These are phyloP conservation scores for Trinorchestia longiramus DNA, from an alignment of 1,140 invertebrate species.

Conservation along the genomic window DNA sequence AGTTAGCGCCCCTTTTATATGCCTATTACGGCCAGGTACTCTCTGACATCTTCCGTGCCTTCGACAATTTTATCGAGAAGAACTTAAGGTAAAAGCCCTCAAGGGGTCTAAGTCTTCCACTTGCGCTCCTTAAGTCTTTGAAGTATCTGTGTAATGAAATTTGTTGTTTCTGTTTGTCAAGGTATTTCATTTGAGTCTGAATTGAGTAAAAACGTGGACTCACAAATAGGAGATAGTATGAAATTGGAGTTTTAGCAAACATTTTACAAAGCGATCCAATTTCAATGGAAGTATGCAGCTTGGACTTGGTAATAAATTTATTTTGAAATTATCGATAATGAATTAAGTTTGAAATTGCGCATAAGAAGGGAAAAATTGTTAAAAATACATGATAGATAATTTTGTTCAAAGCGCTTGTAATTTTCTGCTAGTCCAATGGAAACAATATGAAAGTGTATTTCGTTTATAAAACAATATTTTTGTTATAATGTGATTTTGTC, in stretches of 20 bases:
- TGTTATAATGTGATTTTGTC: neutral
- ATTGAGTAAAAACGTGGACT: neutral
- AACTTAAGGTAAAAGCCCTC: neutral
- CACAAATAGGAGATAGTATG: neutral
- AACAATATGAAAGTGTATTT: neutral
- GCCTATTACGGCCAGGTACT: neutral
- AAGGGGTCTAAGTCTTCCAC: neutral
- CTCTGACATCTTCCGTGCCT: constrained; percentile 3
- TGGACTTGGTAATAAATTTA: neutral
- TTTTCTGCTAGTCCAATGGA: neutral
- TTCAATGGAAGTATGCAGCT: neutral
- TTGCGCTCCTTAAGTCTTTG: neutral
- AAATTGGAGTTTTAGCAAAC: neutral
- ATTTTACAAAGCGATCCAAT: neutral
- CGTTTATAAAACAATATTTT: neutral
- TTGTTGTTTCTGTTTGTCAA: neutral
- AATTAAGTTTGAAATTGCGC: neutral
- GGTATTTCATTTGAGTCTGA: neutral
- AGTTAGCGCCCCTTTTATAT: constrained; percentile 51
- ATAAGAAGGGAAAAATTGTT: neutral
- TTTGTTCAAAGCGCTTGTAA: neutral
- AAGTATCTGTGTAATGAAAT: neutral
- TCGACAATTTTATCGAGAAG: constrained; percentile 24
- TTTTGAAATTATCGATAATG: neutral
- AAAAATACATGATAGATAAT: neutral